Conservation (phyloP, 2,888 invertebrate species). For the Diplolepis rosae region DNA sequence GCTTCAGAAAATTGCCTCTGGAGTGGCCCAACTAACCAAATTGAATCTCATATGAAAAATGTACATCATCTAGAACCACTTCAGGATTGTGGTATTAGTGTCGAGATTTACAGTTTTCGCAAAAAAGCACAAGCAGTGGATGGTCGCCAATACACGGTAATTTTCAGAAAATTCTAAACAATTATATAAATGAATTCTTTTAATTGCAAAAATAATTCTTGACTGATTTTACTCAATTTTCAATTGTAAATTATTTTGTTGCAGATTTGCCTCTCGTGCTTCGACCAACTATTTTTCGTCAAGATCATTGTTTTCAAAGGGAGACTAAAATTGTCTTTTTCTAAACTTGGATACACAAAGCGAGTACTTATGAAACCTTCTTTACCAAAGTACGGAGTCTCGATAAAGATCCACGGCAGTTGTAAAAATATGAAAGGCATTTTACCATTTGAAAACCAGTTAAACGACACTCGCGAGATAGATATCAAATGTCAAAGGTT, state of each 20-base stretch:
- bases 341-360: constrained; percentile 45
- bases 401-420: constrained; percentile 35
- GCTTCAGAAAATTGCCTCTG: constrained; percentile 44
- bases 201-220: background rate
- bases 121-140: constrained; percentile 42
- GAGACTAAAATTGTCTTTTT: constrained; percentile 47
- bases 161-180: background rate
- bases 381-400: constrained; percentile 39
- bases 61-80: constrained; percentile 52
- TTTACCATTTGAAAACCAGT: constrained; percentile 44
- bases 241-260: constrained; percentile 1
- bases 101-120: constrained; percentile 54
- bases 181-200: background rate
- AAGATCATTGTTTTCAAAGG: constrained; percentile 44
- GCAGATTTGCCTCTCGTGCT: constrained; percentile 54
- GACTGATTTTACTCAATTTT: too few relatives aligned
- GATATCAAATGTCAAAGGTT: constrained; percentile 32
- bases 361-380: background rate
- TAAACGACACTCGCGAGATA: constrained; percentile 41
- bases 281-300: constrained; percentile 53
- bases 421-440: constrained; percentile 33
- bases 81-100: constrained; percentile 48
- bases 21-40: constrained; percentile 45
- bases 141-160: constrained; percentile 54
- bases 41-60: constrained; percentile 51